phyloP scores from a whole-genome alignment of 2,797 vertebrate genomes.

The Hypotaenidia okinawae region DNA sequence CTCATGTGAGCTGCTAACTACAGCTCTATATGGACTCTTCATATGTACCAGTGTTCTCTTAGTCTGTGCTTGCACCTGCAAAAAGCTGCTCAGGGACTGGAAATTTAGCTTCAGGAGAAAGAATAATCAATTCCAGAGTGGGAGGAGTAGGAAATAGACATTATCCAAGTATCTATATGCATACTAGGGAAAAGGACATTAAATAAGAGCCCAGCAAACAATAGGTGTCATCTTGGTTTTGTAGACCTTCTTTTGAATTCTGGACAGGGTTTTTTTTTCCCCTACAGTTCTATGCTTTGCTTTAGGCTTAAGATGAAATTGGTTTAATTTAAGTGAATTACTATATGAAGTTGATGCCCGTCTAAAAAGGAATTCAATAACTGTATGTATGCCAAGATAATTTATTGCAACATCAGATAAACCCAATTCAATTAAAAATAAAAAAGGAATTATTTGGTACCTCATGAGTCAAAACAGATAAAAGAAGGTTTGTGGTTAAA shows the following conservation, averaged over 20 bases:
- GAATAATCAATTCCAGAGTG: not conserved
- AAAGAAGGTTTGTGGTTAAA: not conserved
- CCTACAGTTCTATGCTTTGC: not conserved
- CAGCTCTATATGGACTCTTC: not conserved
- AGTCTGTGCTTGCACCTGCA: not conserved
- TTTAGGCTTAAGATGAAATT: not conserved
- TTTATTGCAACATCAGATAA: not conserved
- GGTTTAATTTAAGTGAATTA: constrained; percentile 18
- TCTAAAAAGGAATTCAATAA: not conserved
- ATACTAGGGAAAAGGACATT: not conserved
- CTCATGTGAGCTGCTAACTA: not conserved
- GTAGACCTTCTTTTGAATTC: not conserved
- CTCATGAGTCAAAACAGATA: not conserved
- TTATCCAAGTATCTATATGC: not conserved
- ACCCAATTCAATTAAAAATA: constrained; percentile 7
- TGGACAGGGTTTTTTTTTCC: not conserved
- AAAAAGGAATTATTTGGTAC: not conserved
- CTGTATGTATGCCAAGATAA: not conserved
- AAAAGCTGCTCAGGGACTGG: not conserved
- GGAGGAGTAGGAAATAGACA: not conserved
- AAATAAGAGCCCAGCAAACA: not conserved
- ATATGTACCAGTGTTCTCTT: not conserved
- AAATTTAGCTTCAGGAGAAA: not conserved
- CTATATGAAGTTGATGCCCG: not conserved
- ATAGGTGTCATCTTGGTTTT: not conserved